Evolutionary conservation across 2,797 vertebrate genomes (phyloP).

Genomic region (Zalophus californianus): DNA sequence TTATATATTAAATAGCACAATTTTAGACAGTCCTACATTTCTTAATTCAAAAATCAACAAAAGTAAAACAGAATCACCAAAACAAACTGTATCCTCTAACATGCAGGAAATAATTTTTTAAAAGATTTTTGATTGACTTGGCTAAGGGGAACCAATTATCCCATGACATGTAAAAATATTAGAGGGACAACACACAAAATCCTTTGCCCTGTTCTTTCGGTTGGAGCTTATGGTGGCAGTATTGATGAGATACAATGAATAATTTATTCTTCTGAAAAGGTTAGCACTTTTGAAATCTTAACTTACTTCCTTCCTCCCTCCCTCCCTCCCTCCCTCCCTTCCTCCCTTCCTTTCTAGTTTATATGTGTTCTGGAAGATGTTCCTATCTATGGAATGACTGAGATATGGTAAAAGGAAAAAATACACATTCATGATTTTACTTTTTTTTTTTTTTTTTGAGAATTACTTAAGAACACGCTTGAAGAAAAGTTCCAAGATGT

Average conservation of each 20-base stretch:
- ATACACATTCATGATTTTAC: background rate
- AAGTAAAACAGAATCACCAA: background rate
- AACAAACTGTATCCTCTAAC: constrained; percentile 18
- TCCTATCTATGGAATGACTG: constrained; percentile 50
- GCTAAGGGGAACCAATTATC: constrained; percentile 68
- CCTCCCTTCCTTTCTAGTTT: background rate
- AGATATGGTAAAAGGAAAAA: constrained; percentile 35
- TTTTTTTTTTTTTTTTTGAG: constrained; percentile 1
- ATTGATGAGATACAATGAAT: constrained; percentile 63
- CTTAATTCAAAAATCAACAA: constrained; percentile 23
- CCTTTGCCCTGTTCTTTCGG: background rate
- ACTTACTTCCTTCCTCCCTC: background rate
- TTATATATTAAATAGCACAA: background rate
- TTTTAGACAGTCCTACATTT: background rate
- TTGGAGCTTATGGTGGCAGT: constrained; percentile 60
- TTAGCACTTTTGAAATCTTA: constrained; percentile 67
- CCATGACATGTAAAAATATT: constrained; percentile 54
- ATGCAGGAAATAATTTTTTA: constrained; percentile 66
- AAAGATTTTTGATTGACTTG: constrained; percentile 59
- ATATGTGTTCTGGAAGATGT: background rate
- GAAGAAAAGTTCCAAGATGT: background rate
- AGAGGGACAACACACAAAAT: constrained; percentile 58
- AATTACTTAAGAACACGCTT: background rate
- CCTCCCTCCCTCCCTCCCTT: background rate
- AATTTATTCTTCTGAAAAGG: constrained; percentile 74